phyloP scores from a whole-genome alignment of 2,113 vertebrate genomes.

The Neotragus pygmaeus region DNA sequence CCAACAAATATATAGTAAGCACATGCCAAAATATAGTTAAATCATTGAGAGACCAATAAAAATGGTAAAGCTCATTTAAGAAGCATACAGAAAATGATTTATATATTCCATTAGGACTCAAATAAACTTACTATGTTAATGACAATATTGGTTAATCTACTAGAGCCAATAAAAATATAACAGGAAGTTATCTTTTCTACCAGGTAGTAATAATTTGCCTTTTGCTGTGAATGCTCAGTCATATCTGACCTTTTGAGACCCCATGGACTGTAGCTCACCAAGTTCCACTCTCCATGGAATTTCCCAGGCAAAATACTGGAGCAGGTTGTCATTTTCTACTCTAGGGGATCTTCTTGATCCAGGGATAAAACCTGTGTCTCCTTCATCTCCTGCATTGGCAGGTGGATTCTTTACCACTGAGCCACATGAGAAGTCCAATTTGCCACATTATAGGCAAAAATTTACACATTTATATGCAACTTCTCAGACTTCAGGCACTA shows the following conservation, averaged over 20 bases:
- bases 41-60: background rate
- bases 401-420: background rate
- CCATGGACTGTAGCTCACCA: background rate
- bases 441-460: background rate
- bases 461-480: background rate
- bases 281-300: background rate
- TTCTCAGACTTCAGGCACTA: background rate
- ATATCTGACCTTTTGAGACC: background rate
- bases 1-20: background rate
- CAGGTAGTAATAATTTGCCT: background rate
- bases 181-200: background rate
- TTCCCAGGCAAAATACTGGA: background rate
- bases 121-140: background rate
- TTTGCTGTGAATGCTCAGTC: background rate
- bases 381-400: background rate
- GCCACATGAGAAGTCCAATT: background rate
- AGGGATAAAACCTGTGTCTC: background rate
- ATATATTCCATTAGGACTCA: background rate
- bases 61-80: background rate
- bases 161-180: background rate
- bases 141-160: background rate
- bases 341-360: background rate
- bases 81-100: background rate
- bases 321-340: background rate
- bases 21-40: background rate